These are phyloP conservation scores for Sorex maritimensis DNA, from an alignment of 2,797 vertebrate species.

Conservation along the genomic window DNA sequence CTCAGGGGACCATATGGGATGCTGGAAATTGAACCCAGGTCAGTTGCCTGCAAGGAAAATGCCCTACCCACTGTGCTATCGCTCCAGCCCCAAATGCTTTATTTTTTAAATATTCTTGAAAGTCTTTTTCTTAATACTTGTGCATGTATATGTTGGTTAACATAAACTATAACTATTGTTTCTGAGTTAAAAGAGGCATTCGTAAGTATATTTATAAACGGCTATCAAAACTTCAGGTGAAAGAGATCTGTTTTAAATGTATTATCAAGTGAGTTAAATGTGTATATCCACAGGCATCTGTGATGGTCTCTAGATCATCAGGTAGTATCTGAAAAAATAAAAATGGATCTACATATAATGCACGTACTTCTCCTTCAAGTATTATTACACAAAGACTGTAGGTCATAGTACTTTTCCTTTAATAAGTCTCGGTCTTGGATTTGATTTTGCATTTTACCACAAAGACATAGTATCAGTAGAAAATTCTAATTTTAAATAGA, in stretches of 20 bases:
- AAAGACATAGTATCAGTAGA: conserved; percentile 19
- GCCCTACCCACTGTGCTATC: no score
- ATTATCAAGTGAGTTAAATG: neutral
- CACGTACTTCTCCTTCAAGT: neutral
- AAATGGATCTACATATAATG: neutral
- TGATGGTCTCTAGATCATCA: neutral
- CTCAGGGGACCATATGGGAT: no score
- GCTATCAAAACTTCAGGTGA: neutral
- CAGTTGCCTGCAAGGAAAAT: no score
- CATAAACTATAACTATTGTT: neutral
- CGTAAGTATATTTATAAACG: conserved; percentile 13
- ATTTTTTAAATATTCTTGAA: neutral
- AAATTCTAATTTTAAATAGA: conserved; percentile 26
- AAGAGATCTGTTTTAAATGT: conserved; percentile 52
- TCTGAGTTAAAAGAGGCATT: neutral
- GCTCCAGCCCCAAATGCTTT: no score
- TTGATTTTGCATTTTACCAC: conserved; percentile 64
- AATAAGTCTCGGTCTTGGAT: conserved; percentile 40
- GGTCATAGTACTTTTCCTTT: conserved; percentile 11
- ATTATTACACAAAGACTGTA: conserved; percentile 15
- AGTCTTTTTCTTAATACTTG: neutral
- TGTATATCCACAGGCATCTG: neutral
- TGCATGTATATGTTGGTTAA: neutral
- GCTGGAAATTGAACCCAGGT: no score
- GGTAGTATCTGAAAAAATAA: neutral